Percentiles rank a stretch among this genome's conserved stretches.
These are phyloP conservation scores for Frieseomelitta varia DNA, from an alignment of 1,140 invertebrate species.

Conservation along the genomic window DNA sequence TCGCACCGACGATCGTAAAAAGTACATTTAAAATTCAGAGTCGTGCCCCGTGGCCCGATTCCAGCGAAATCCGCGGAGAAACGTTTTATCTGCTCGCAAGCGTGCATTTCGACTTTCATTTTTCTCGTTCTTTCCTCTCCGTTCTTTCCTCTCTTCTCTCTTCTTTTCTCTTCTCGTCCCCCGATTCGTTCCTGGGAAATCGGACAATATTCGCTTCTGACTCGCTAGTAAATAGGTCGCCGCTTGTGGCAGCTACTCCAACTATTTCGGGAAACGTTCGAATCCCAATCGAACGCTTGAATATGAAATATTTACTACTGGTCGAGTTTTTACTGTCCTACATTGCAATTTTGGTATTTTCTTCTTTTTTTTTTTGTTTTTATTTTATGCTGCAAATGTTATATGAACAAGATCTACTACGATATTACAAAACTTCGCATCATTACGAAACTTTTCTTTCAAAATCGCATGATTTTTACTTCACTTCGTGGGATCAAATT, in stretches of 20 bases:
- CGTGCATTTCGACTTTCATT: conserved; percentile 53
- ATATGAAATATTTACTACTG: background rate
- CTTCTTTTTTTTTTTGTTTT: background rate
- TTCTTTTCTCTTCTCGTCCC: conserved; percentile 31
- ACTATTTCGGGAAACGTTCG: background rate
- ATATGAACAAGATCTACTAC: background rate
- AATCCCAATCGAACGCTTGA: background rate
- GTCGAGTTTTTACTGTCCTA: background rate
- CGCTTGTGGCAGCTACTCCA: conserved; percentile 1
- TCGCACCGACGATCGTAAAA: background rate
- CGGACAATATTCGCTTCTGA: too few species aligned
- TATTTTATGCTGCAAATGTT: too few species aligned
- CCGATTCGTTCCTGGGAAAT: conserved; percentile 44
- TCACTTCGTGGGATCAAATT: background rate
- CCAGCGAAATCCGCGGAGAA: conserved; percentile 53
- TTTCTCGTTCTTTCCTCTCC: conserved; percentile 16
- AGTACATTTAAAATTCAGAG: conserved; percentile 40
- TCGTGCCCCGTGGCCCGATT: conserved; percentile 48
- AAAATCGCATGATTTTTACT: background rate
- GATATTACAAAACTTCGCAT: background rate
- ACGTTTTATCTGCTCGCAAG: conserved; percentile 8
- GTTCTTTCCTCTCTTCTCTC: conserved; percentile 26
- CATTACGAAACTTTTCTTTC: background rate
- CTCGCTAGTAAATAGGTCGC: conserved; percentile 39
- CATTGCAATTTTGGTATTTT: background rate